Conservation (phyloP, 30 jellyfish, hydroid and myxozoan genomes). For the Chironex yamaguchii region DNA sequence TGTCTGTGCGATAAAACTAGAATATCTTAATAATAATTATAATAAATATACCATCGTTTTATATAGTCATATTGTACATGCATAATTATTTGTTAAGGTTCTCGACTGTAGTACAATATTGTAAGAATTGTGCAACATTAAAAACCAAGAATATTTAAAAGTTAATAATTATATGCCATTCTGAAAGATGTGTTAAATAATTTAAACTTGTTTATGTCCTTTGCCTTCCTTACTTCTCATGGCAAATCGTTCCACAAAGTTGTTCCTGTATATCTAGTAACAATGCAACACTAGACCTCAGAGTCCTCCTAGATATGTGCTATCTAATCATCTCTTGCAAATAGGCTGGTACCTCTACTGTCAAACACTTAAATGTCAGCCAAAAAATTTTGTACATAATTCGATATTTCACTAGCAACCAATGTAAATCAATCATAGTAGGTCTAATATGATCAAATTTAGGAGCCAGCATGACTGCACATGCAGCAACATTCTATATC, state of each 20-base stretch:
- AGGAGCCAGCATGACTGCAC: conserved; percentile 37
- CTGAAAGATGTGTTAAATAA: conserved; percentile 33
- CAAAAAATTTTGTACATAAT: conserved; percentile 28
- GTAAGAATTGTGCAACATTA: background rate
- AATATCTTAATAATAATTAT: too few relatives aligned
- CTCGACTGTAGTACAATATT: conserved; percentile 32
- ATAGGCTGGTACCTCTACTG: conserved; percentile 47
- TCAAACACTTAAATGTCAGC: conserved; percentile 15
- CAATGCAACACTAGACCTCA: conserved; percentile 26
- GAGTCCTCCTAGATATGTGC: conserved; percentile 25
- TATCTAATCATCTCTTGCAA: conserved; percentile 43
- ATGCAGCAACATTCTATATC: conserved; percentile 65
- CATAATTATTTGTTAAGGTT: conserved; percentile 18
- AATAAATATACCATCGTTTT: too few relatives aligned
- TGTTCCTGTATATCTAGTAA: conserved; percentile 32
- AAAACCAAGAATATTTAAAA: conserved; percentile 14
- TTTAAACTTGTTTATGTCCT: conserved; percentile 20
- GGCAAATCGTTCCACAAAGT: conserved; percentile 36
- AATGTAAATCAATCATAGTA: conserved; percentile 7
- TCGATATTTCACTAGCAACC: conserved; percentile 39
- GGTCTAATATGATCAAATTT: conserved; percentile 52
- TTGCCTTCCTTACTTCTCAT: conserved; percentile 10
- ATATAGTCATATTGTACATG: too few relatives aligned
- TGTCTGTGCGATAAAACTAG: too few relatives aligned
- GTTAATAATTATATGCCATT: conserved; percentile 12